Evolutionary conservation across 2,797 vertebrate genomes (phyloP), one percentile per base, ranked within the genome.

Genomic region (Coendou prehensilis): DNA sequence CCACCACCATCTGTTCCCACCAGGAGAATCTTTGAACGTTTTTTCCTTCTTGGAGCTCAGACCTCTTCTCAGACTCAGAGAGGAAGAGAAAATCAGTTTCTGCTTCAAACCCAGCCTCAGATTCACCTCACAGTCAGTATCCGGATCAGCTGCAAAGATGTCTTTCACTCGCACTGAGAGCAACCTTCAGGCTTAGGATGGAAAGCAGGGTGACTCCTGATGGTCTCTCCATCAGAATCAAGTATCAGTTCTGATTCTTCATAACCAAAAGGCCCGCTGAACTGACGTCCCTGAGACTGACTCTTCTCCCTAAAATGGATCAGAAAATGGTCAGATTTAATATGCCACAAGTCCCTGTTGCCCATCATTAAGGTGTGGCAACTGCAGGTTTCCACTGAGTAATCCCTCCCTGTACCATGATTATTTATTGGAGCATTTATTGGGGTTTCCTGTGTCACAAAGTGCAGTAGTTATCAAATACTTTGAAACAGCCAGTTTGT

Each of bases 401-500:
- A 45, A 64, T 41, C 28, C 4, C 8, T 89, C 20, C 57, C 3
- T 6, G 3, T 30, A 10, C 37, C 15, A 0, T n/a, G 23, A 73
- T 8, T 79, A 14, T 56, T 80, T 95, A 30, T 30, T 54, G 57
- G 28, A 87, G 1, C 81, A 37, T 57, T 89, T 89, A 28, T 28
- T n/a, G 50, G 50, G 11, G 15, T 13, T 84, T 82, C 47, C 37
- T 85, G 23, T 57, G 47, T 67, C 80, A 76, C 22, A 47, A 61
- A 56, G 30, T 13, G 3, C 22, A 67, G 13, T 57, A 22, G 22
- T 89, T 45, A 59, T 57, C 76, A 83, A 50, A 91, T 47, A 61
- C 84, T 89, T 56, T 80, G 59, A 91, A 82, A 59, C 9, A 91
- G 67, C 33, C 57, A 59, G 73, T 17, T 63, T 92, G 63, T 83